A percentile compares a stretch with the other conserved stretches of the same genome.
phyloP scores from a whole-genome alignment of 2,113 vertebrate species.

The Peromyscus maniculatus region DNA sequence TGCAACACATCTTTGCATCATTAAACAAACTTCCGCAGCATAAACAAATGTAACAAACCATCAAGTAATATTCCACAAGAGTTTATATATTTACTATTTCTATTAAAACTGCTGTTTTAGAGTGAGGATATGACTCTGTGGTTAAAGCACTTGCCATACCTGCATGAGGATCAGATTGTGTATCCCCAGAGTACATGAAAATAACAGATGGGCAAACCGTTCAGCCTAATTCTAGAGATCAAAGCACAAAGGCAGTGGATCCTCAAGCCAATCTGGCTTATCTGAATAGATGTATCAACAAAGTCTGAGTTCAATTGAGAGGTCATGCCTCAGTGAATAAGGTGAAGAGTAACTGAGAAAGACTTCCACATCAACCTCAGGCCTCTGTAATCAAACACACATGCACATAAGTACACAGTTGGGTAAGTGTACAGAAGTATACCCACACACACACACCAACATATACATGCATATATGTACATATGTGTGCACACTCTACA shows the following conservation, averaged over 20 bases:
- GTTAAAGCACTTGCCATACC: not conserved
- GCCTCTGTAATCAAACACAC: not conserved
- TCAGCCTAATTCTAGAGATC: not conserved
- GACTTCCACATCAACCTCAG: not conserved
- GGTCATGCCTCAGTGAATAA: not conserved
- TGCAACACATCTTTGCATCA: too few relatives aligned
- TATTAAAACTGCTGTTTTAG: not conserved
- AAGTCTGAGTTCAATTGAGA: not conserved
- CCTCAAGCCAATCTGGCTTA: too few relatives aligned
- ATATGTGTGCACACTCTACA: too few relatives aligned
- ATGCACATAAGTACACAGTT: not conserved
- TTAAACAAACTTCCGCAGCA: too few relatives aligned
- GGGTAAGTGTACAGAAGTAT: not conserved
- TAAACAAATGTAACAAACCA: too few relatives aligned
- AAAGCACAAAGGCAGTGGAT: not conserved
- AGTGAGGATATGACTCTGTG: too few relatives aligned
- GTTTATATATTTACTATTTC: not conserved
- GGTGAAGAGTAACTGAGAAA: not conserved
- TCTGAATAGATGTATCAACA: not conserved
- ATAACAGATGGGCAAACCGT: too few relatives aligned
- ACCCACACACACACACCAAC: not conserved
- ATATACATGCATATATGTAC: not conserved
- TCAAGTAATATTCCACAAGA: too few relatives aligned
- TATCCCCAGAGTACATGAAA: not conserved
- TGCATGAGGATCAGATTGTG: not conserved